A percentile compares a stretch with the other conserved stretches of the same genome.
Evolutionary conservation across 2,113 vertebrate genomes (phyloP).

Genomic region (Thunnus thynnus): DNA sequence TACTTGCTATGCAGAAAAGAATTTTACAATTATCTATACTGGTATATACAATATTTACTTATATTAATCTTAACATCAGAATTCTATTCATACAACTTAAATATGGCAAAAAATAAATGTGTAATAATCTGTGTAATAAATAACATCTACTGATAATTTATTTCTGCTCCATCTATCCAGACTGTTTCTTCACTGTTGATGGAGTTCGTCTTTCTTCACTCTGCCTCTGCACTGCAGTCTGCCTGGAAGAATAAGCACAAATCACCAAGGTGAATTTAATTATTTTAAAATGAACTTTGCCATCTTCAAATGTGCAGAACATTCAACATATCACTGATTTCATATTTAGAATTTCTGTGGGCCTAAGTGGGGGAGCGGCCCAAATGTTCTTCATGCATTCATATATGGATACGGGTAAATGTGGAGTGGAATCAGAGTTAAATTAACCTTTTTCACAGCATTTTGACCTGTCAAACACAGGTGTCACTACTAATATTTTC

Average conservation of each 20-base stretch:
- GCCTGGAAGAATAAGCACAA: constrained; percentile 5
- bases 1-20: not conserved
- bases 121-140: constrained; percentile 5
- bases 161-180: not conserved
- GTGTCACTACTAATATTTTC: too few relatives aligned
- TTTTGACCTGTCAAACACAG: too few relatives aligned
- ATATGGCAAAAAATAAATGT: not conserved
- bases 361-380: too few relatives aligned
- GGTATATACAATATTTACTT: constrained; percentile 9
- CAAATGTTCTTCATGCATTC: too few relatives aligned
- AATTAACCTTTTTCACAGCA: too few relatives aligned
- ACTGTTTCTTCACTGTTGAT: not conserved
- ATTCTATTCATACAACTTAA: not conserved
- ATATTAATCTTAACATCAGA: too few relatives aligned
- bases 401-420: too few relatives aligned
- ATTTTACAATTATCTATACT: not conserved
- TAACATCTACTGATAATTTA: not conserved
- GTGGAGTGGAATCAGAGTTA: too few relatives aligned
- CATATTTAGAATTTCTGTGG: too few relatives aligned
- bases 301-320: too few relatives aligned
- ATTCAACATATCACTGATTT: too few relatives aligned
- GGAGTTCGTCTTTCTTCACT: not conserved
- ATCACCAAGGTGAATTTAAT: not conserved
- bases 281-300: too few relatives aligned
- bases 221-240: not conserved